phyloP scores from a whole-genome alignment of 2,888 invertebrate species.

The Chromoteleia sp. region DNA sequence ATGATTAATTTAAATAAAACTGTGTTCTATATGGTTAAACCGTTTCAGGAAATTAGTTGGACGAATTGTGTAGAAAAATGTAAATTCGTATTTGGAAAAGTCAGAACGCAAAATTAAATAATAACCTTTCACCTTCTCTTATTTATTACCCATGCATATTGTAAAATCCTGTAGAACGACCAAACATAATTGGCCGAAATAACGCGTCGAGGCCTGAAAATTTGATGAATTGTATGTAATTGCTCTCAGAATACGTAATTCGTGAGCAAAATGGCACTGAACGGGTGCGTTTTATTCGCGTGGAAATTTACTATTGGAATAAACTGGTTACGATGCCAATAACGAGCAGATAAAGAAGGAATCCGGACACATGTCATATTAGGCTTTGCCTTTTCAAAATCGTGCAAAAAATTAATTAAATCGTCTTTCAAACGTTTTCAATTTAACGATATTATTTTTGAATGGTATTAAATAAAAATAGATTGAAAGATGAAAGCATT shows the following conservation, averaged over 20 bases:
- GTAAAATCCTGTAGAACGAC: constrained; percentile 34
- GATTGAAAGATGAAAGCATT: no score
- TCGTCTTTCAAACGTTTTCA: not conserved
- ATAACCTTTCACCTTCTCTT: not conserved
- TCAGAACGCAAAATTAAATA: not conserved
- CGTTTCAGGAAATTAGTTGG: no score
- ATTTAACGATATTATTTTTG: no score
- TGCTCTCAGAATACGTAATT: constrained; percentile 53
- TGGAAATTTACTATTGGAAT: constrained; percentile 31
- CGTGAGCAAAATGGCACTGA: constrained; percentile 34
- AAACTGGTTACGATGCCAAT: not conserved
- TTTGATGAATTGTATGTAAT: constrained; percentile 61
- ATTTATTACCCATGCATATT: constrained; percentile 22
- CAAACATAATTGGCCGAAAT: constrained; percentile 58
- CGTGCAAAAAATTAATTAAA: not conserved
- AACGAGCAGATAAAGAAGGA: constrained; percentile 16
- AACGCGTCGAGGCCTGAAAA: constrained; percentile 59
- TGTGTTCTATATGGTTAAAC: no score
- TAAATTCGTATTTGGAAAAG: no score
- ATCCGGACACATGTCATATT: not conserved
- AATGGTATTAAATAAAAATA: no score
- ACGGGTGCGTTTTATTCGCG: constrained; percentile 28
- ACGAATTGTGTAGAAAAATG: not conserved
- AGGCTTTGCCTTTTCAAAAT: not conserved
- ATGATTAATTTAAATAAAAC: no score